Conservation (phyloP, 2,797 vertebrate species). For the Hyperoplus immaculatus region DNA sequence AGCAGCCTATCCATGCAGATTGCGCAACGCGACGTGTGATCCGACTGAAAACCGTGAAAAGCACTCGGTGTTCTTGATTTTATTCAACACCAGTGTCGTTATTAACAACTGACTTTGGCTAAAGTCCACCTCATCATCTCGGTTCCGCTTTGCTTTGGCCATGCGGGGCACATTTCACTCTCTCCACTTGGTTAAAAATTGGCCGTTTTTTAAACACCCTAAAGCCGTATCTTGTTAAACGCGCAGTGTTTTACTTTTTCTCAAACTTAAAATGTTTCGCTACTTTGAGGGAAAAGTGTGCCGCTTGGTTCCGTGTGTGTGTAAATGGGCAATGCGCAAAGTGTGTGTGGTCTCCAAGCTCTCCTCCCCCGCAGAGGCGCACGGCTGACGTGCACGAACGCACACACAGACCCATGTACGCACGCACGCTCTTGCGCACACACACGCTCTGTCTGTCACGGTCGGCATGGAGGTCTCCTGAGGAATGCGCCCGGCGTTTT, state of each 20-base stretch:
- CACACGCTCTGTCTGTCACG: constrained; percentile 41
- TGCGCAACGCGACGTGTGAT: constrained; percentile 75
- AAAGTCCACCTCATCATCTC: constrained; percentile 28
- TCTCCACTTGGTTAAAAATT: constrained; percentile 13
- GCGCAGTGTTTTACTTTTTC: constrained; percentile 9
- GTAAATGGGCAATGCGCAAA: constrained; percentile 73
- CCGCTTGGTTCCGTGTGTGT: constrained; percentile 44
- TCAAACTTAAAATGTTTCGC: constrained; percentile 47
- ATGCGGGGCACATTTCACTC: constrained; percentile 63
- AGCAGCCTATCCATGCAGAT: constrained; percentile 50
- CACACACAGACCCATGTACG: constrained; percentile 10
- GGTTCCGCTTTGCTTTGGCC: constrained; percentile 45
- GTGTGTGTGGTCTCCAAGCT: constrained; percentile 83
- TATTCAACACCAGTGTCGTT: not conserved
- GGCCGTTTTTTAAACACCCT: not conserved
- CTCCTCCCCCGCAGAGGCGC: constrained; percentile 77
- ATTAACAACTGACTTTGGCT: not conserved
- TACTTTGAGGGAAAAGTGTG: constrained; percentile 56
- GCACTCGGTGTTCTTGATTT: constrained; percentile 4
- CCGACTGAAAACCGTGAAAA: constrained; percentile 46
- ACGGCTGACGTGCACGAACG: constrained; percentile 49
- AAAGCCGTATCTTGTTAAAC: not conserved
- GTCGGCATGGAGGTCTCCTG: constrained; percentile 69
- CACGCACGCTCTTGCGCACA: not conserved
- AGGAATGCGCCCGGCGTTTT: constrained; percentile 75